A percentile compares a stretch with the other conserved stretches of the same genome.
These are phyloP conservation scores for Telmatochromis brichardi DNA, from an alignment of 2,113 vertebrate genomes.

Conservation along the genomic window DNA sequence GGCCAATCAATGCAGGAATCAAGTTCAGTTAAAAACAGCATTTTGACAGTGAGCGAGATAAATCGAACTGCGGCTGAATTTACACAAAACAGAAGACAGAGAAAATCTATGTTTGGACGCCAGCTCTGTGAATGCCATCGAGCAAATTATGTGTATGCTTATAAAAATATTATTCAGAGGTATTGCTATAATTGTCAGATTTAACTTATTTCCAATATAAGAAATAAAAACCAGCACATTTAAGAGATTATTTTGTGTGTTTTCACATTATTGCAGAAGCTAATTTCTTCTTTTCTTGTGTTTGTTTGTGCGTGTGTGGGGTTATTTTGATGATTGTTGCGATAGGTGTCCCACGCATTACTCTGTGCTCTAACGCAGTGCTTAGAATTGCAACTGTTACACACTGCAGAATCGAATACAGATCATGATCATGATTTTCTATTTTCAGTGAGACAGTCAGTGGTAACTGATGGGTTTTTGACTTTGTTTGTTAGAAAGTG, in stretches of 20 bases:
- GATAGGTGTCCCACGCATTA: background rate
- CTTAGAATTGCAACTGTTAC: background rate
- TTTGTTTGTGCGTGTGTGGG: background rate
- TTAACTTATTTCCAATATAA: background rate
- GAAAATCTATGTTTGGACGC: background rate
- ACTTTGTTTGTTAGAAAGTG: background rate
- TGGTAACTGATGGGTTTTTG: background rate
- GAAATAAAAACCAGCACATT: background rate
- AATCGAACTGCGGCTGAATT: background rate
- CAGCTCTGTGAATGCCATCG: background rate
- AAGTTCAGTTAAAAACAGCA: background rate
- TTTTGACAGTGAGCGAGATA: background rate
- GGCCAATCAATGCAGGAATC: conserved; percentile 21
- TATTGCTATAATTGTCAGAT: background rate
- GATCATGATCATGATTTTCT: background rate
- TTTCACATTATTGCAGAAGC: background rate
- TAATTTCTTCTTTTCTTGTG: background rate
- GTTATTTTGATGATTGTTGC: background rate
- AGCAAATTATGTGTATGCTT: background rate
- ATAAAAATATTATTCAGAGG: background rate
- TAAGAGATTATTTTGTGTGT: background rate
- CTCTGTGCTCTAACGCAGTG: background rate
- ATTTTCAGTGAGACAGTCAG: background rate
- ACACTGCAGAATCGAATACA: background rate
- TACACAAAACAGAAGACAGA: background rate